These are phyloP conservation scores for Carcharodon carcharias DNA, from an alignment of 2,797 vertebrate species.

Conservation along the genomic window DNA sequence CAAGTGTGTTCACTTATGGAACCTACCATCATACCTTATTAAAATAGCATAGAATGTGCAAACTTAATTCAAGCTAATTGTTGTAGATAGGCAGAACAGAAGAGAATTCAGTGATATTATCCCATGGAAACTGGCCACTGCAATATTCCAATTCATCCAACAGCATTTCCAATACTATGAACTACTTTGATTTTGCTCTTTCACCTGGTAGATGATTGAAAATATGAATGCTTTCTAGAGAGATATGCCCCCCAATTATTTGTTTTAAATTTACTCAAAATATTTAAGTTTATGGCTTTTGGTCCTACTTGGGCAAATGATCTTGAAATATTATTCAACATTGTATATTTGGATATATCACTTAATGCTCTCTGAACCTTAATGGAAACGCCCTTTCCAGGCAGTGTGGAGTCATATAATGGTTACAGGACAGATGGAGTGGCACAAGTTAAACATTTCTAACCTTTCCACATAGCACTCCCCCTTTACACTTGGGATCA, in stretches of 20 bases:
- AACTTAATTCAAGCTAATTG: background rate
- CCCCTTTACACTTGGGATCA: background rate
- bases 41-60: background rate
- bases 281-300: background rate
- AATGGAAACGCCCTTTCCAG: background rate
- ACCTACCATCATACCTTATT: background rate
- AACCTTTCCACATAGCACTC: background rate
- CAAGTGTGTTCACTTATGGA: background rate
- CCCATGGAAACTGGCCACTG: background rate
- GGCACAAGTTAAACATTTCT: background rate
- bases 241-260: background rate
- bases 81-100: background rate
- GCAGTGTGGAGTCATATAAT: background rate
- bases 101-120: background rate
- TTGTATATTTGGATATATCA: background rate
- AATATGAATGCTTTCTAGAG: background rate
- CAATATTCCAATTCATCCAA: background rate
- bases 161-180: background rate
- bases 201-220: background rate
- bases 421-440: background rate
- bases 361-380: background rate
- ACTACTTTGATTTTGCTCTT: background rate
- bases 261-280: background rate
- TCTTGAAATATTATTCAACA: background rate
- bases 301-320: background rate